Conservation (phyloP, 2,797 vertebrate genomes). For the Anabas testudineus region DNA sequence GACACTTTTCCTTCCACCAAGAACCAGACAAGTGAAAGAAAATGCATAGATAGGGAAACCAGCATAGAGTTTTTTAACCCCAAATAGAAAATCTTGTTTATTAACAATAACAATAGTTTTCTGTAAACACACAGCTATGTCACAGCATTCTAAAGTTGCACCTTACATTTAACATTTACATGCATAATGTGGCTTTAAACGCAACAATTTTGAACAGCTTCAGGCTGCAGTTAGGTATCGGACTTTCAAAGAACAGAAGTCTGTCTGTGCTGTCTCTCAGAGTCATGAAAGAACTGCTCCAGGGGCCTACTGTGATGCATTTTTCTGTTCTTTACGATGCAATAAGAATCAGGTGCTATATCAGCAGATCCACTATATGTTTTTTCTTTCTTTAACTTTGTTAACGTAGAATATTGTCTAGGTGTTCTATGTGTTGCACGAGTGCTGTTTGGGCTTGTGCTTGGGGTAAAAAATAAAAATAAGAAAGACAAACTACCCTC, state of each 20-base stretch:
- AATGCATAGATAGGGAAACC: neutral
- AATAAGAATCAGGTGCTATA: slow-evolving; percentile 53
- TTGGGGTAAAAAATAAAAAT: neutral
- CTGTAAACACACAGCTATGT: neutral
- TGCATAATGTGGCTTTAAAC: slow-evolving; percentile 18
- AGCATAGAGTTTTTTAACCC: too few species aligned
- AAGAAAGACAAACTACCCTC: too few species aligned
- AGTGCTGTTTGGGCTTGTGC: slow-evolving; percentile 1
- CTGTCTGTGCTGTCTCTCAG: slow-evolving; percentile 13
- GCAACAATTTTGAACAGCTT: slow-evolving; percentile 2
- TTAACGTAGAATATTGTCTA: slow-evolving; percentile 9
- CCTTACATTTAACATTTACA: neutral
- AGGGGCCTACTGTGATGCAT: slow-evolving; percentile 37
- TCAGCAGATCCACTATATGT: slow-evolving; percentile 51
- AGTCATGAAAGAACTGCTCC: slow-evolving; percentile 33
- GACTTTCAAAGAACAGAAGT: slow-evolving; percentile 14
- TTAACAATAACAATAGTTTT: too few species aligned
- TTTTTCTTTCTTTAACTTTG: slow-evolving; percentile 33
- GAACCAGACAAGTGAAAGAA: neutral
- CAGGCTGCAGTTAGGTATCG: neutral
- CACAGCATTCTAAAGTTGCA: neutral
- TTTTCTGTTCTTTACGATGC: slow-evolving; percentile 37
- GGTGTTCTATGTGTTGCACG: neutral
- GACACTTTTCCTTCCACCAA: neutral
- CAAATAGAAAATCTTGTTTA: too few species aligned